Conservation (phyloP, 2,113 vertebrate genomes). For the Bufo bufo region DNA sequence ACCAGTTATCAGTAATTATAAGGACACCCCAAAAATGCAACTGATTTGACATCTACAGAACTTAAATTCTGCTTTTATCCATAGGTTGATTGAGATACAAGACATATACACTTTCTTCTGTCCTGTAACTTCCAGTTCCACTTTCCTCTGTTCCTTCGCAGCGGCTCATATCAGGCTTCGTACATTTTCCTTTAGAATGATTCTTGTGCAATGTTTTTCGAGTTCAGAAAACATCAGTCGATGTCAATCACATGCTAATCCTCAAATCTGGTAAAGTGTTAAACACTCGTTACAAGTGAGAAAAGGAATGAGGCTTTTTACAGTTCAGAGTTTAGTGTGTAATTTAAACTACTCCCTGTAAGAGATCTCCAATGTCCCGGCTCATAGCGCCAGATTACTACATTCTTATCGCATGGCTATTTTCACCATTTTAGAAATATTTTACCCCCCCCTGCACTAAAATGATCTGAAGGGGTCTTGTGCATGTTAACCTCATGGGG, state of each 20-base stretch:
- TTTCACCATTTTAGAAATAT: slow-evolving; percentile 29
- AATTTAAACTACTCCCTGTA: slow-evolving; percentile 5
- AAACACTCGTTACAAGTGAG: slow-evolving; percentile 33
- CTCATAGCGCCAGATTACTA: slow-evolving; percentile 15
- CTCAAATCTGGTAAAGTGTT: slow-evolving; percentile 37
- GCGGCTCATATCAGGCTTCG: neutral
- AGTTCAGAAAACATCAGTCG: slow-evolving; percentile 51
- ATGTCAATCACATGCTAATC: slow-evolving; percentile 53
- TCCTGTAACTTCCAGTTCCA: slow-evolving; percentile 7
- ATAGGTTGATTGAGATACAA: neutral
- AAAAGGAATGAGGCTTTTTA: slow-evolving; percentile 26
- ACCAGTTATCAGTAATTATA: neutral
- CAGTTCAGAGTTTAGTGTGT: slow-evolving; percentile 32
- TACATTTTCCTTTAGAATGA: slow-evolving; percentile 46
- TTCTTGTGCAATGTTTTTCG: slow-evolving; percentile 48
- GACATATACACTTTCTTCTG: neutral
- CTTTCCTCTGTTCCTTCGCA: neutral
- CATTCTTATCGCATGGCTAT: slow-evolving; percentile 22
- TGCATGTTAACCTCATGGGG: neutral
- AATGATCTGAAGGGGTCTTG: neutral
- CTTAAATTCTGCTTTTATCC: neutral
- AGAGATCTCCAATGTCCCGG: slow-evolving; percentile 13
- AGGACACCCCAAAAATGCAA: neutral
- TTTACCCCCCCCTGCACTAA: neutral
- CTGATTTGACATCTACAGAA: no score